A percentile compares a stretch with the other conserved stretches of the same genome.
Conservation (phyloP, 2,888 invertebrate genomes). For the Enchytraeus crypticus region DNA sequence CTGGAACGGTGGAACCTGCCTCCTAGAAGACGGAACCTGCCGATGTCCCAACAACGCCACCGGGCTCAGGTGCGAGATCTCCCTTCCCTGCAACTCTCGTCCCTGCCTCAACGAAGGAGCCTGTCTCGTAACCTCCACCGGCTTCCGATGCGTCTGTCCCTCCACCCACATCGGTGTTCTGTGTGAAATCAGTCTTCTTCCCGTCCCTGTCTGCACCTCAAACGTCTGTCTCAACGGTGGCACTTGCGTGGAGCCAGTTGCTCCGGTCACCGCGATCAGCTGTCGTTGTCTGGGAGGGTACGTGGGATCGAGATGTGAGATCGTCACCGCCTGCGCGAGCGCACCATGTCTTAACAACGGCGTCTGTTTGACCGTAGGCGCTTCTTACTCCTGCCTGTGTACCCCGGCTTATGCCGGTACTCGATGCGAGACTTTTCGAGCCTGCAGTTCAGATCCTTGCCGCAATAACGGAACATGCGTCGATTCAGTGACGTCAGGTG, state of each 20-base stretch:
- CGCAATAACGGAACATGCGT: slow-evolving; percentile 28
- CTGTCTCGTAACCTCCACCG: neutral
- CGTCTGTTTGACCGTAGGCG: neutral
- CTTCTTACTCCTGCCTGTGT: slow-evolving; percentile 11
- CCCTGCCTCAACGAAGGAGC: slow-evolving; percentile 16
- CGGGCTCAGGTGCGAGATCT: slow-evolving; percentile 24
- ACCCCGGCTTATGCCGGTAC: slow-evolving; percentile 17
- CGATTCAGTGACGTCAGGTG: slow-evolving; percentile 6
- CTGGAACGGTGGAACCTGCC: slow-evolving; percentile 2
- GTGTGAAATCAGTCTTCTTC: slow-evolving; percentile 7
- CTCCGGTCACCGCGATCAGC: neutral
- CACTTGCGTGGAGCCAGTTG: slow-evolving; percentile 17
- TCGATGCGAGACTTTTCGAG: slow-evolving; percentile 19
- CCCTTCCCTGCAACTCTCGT: slow-evolving; percentile 8
- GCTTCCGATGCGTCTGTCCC: slow-evolving; percentile 10
- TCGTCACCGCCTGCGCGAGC: slow-evolving; percentile 2
- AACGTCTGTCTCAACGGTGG: slow-evolving; percentile 20
- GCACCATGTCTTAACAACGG: slow-evolving; percentile 7
- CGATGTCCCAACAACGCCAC: slow-evolving; percentile 23
- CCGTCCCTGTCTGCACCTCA: neutral
- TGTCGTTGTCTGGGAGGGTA: slow-evolving; percentile 17
- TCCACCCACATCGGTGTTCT: neutral
- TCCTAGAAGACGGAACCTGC: neutral
- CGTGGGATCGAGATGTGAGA: slow-evolving; percentile 19
- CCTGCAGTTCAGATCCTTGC: slow-evolving; percentile 31